Evolutionary conservation across 2,888 invertebrate species (phyloP), one percentile per base, ranked within the genome.

Genomic region (Agrochola lota): DNA sequence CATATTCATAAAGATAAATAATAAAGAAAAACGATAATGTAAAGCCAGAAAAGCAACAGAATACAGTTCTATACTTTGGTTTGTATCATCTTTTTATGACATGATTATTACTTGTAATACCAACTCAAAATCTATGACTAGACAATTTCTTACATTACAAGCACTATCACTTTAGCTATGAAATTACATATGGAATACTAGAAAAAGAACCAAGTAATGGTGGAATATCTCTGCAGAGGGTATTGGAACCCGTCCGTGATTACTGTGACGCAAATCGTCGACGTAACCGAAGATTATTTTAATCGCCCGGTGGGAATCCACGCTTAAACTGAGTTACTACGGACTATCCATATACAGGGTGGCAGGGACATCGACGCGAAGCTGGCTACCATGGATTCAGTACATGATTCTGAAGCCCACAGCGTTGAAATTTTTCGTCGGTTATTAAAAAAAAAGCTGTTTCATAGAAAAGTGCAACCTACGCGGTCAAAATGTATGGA

Each of bases 201-300:
- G 75, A 86, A 86, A 84, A 84, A 84, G 79, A 66, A n/a, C 63
- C 0, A 60, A 84, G 71, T 60, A 83, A 73, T 74, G 12, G 66
- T 30, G 64, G 55, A 63, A 70, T 60, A 86, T 71, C 71, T 66
- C 35, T 26, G 66, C 62, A 70, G 26, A 63, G 49, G 55, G 70
- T 83, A 84, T 84, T 84, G 66, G 62, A 64, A 55, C 57, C 63
- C 17, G 40, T n/a, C 49, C 12, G 67, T 86, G 72, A 84, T 84
- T 83, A 78, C 71, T 64, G 75, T 83, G 80, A 87, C 77, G 80
- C 79, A 78, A 83, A 83, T 87, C 76, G 81, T 75, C 71, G 81
- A 76, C 74, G 80, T 70, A 86, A 84, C 83, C 78, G 73, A 63
- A 87, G 86, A 87, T 86, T 86, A 87, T 66, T 83, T 85, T 80